Evolutionary conservation across 2,797 vertebrate genomes (phyloP).

Genomic region (Hyperoplus immaculatus): DNA sequence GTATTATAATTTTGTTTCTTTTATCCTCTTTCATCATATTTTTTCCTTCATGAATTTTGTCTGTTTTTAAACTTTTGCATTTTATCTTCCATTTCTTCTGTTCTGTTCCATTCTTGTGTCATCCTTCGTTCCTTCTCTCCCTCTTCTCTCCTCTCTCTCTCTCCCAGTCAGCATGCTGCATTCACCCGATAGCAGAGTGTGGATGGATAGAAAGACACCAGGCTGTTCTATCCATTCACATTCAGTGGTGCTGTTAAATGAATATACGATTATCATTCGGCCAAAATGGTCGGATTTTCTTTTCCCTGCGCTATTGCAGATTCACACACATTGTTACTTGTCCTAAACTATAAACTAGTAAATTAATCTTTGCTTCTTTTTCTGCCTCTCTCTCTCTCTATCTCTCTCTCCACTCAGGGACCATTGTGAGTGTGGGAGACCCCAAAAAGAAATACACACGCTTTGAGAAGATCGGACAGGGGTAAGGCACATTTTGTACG

Average conservation of each 20-base stretch:
- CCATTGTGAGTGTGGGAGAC: constrained; percentile 96
- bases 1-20: background rate
- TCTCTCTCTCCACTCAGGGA: constrained; percentile 52
- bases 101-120: background rate
- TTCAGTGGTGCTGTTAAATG: constrained; percentile 5
- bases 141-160: constrained; percentile 1
- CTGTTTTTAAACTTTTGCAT: background rate
- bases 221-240: constrained; percentile 43
- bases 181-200: constrained; percentile 37
- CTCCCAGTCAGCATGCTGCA: constrained; percentile 66
- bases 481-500: constrained; percentile 82
- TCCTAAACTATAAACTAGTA: background rate
- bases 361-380: constrained; percentile 1
- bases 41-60: background rate
- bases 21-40: background rate
- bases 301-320: background rate
- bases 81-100: background rate
- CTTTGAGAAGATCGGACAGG: constrained; percentile 98
- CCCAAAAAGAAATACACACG: constrained; percentile 98
- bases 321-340: background rate
- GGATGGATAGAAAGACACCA: constrained; percentile 50
- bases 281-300: background rate
- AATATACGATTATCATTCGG: background rate
- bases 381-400: constrained; percentile 20
- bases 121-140: background rate